Evolutionary conservation across 2,888 invertebrate genomes (phyloP).

Genomic region (Deroplatys truncata): DNA sequence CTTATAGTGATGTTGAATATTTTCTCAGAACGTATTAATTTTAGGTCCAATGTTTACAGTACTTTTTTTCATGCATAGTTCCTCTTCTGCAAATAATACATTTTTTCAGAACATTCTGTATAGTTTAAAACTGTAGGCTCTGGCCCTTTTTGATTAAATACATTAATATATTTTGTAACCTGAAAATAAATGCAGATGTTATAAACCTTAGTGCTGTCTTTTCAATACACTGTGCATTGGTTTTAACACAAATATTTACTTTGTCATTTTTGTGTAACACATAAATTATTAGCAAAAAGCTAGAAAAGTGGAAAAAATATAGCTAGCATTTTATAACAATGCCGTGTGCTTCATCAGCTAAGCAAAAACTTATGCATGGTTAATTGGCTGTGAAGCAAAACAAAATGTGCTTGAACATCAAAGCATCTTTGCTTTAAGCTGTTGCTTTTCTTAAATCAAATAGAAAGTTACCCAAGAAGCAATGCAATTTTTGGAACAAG

Average conservation of each 20-base stretch:
- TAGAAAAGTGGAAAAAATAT: not conserved
- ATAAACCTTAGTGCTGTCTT: not conserved
- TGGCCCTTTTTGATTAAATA: not conserved
- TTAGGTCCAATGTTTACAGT: too few relatives aligned
- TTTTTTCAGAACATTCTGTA: not conserved
- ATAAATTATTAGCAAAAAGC: not conserved
- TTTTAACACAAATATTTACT: not conserved
- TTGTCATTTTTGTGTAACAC: not conserved
- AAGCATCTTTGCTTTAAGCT: not conserved
- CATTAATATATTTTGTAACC: not conserved
- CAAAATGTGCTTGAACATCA: not conserved
- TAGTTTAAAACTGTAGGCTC: not conserved
- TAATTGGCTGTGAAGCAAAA: not conserved
- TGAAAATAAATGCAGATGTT: not conserved
- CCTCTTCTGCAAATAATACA: too few relatives aligned
- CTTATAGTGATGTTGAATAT: too few relatives aligned
- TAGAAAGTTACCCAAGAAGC: not conserved
- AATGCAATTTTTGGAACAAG: too few relatives aligned
- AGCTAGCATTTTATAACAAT: not conserved
- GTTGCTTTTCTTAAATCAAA: not conserved
- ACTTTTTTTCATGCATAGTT: too few relatives aligned
- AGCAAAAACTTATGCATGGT: not conserved
- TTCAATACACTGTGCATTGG: not conserved
- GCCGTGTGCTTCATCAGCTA: not conserved
- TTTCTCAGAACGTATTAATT: too few relatives aligned